Conservation (phyloP, 2,113 vertebrate species). For the Eidolon helvum region DNA sequence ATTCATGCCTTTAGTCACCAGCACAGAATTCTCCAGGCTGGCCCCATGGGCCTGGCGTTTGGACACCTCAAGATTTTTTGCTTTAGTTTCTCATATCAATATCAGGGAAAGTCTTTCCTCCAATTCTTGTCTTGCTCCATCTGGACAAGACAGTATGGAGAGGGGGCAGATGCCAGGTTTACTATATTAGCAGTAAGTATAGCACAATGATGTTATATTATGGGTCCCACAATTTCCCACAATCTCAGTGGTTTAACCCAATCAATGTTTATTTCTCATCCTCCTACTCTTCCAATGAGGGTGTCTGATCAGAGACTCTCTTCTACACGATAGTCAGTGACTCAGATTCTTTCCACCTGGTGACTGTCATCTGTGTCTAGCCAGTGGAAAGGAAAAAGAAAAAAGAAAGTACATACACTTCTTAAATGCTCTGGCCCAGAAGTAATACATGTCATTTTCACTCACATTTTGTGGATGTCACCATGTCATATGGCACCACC, state of each 20-base stretch:
- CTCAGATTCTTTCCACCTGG: neutral
- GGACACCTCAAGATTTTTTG: neutral
- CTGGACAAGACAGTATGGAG: neutral
- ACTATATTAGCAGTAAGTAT: too few species aligned
- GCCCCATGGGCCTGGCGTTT: neutral
- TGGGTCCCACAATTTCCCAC: neutral
- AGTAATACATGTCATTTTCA: neutral
- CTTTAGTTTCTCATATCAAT: neutral
- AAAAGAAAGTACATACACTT: neutral
- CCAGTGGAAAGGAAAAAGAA: neutral
- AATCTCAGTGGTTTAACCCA: neutral
- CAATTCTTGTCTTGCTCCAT: neutral
- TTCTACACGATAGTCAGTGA: neutral
- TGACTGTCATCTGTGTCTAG: neutral
- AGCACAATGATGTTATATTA: neutral
- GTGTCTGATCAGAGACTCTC: neutral
- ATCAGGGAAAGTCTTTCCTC: neutral
- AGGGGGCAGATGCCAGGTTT: too few species aligned
- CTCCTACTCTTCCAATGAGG: too few species aligned
- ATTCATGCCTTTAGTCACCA: too few species aligned
- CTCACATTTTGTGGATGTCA: neutral
- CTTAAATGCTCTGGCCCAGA: neutral
- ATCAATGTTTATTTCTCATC: neutral
- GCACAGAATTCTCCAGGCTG: neutral
- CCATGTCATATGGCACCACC: neutral